phyloP scores from a whole-genome alignment of 2,797 vertebrate genomes.

The Eutrigla gurnardus region DNA sequence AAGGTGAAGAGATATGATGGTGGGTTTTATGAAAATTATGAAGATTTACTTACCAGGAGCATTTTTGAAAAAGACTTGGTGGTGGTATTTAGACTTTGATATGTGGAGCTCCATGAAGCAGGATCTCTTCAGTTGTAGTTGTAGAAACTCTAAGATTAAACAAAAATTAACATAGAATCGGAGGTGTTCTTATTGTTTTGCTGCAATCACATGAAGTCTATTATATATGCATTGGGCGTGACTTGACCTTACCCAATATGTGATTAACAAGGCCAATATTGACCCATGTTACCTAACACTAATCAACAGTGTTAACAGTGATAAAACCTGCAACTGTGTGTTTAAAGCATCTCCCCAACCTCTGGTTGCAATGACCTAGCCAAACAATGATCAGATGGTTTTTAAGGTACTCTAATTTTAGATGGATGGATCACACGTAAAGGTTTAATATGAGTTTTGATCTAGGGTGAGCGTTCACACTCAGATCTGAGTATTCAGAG shows the following conservation, averaged over 20 bases:
- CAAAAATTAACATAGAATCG: neutral
- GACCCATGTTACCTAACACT: neutral
- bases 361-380: neutral
- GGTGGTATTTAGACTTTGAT: neutral
- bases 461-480: neutral
- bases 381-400: no score
- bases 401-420: neutral
- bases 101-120: neutral
- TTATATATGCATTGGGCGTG: conserved; percentile 4
- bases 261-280: neutral
- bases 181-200: neutral
- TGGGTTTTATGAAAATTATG: neutral
- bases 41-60: neutral
- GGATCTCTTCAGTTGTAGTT: no score
- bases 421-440: no score
- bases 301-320: neutral
- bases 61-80: neutral
- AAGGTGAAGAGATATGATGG: neutral
- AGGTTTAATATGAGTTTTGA: neutral
- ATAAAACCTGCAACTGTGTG: neutral
- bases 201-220: neutral
- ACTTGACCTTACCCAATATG: neutral
- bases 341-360: conserved; percentile 2
- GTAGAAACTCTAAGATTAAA: neutral
- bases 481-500: neutral